These are phyloP conservation scores for Synodontis membranacea DNA, from an alignment of 2,113 vertebrate species.

Conservation along the genomic window DNA sequence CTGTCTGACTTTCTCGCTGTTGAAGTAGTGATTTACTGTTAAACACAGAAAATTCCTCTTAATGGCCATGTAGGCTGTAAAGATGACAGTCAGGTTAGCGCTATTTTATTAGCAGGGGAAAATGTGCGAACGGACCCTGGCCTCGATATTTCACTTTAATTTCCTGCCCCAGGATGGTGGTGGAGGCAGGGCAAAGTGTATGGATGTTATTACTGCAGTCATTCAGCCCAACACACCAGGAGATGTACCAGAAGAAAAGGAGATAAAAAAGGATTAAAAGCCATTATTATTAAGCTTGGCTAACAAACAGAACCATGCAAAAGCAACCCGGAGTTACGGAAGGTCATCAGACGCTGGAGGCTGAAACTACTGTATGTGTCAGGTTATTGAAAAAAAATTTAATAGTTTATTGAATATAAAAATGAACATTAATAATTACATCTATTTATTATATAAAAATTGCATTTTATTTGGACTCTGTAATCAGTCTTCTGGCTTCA, in stretches of 20 bases:
- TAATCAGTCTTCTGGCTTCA: not conserved
- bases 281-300: conserved; percentile 15
- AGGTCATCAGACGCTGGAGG: not conserved
- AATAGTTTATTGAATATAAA: too few species aligned
- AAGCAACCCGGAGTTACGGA: conserved; percentile 1
- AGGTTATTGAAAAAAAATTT: not conserved
- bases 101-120: conserved; percentile 51
- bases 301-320: not conserved
- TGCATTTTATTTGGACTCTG: too few species aligned
- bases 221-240: conserved; percentile 30
- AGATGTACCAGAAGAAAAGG: conserved; percentile 10
- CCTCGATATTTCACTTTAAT: conserved; percentile 57
- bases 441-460: not conserved
- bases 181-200: conserved; percentile 29
- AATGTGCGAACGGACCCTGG: conserved; percentile 24
- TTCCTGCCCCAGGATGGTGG: conserved; percentile 51
- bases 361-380: not conserved
- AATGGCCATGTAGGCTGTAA: conserved; percentile 56
- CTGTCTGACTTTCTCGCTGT: conserved; percentile 39
- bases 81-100: conserved; percentile 55
- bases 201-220: conserved; percentile 50
- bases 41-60: conserved; percentile 51
- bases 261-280: not conserved
- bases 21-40: conserved; percentile 51
- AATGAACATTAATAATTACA: not conserved